These are phyloP conservation scores for Listrodromus nycthemerus DNA, from an alignment of 2,888 invertebrate species.

Conservation along the genomic window DNA sequence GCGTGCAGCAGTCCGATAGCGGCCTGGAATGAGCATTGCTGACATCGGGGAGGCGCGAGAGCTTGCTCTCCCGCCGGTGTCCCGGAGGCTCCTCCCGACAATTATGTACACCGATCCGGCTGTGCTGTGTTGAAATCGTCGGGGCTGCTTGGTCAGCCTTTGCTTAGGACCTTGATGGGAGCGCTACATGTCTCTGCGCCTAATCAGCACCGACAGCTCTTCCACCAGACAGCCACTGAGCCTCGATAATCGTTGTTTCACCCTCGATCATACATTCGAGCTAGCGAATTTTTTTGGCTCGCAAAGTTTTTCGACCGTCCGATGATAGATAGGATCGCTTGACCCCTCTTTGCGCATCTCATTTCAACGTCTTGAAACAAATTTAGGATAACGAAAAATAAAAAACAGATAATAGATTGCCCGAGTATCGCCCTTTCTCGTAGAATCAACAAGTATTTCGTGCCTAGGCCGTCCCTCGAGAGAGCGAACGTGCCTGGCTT, in stretches of 20 bases:
- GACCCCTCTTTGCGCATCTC: constrained; percentile 3
- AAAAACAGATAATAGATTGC: constrained; percentile 57
- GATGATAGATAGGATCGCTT: constrained; percentile 4
- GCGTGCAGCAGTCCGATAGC: constrained; percentile 79
- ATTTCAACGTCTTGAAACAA: neutral
- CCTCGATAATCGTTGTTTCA: neutral
- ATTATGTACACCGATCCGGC: constrained; percentile 76
- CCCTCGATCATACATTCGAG: neutral
- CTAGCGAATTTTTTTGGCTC: neutral
- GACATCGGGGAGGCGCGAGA: constrained; percentile 74
- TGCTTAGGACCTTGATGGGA: constrained; percentile 81
- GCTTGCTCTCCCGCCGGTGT: constrained; percentile 64
- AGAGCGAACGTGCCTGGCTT: constrained; percentile 38
- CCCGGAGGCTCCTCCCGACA: constrained; percentile 71
- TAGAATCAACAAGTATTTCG: constrained; percentile 80
- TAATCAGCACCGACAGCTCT: constrained; percentile 65
- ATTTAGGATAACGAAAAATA: constrained; percentile 19
- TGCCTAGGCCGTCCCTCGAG: neutral
- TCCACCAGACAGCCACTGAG: constrained; percentile 24
- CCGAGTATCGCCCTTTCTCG: constrained; percentile 45
- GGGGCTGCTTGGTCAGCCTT: constrained; percentile 83
- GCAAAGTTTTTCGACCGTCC: neutral
- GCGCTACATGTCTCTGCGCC: constrained; percentile 60
- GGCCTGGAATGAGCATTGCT: constrained; percentile 82
- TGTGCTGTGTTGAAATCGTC: constrained; percentile 47